These are phyloP conservation scores for Neolamprologus cancellatus DNA, from an alignment of 2,113 vertebrate species.

Conservation along the genomic window DNA sequence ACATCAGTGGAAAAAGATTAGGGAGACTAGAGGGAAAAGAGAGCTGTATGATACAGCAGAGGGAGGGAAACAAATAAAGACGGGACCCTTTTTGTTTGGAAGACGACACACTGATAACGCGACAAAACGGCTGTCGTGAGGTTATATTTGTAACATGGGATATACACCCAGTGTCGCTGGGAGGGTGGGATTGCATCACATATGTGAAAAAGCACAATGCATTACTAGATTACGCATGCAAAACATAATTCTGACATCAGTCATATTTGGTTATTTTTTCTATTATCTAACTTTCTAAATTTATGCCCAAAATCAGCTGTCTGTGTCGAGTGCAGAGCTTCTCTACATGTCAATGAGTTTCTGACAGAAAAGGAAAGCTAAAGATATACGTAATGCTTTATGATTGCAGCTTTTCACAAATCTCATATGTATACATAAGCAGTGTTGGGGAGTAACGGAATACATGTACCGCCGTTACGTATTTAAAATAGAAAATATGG, in stretches of 20 bases:
- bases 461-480: no score
- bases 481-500: no score
- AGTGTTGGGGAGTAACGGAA: no score
- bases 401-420: background rate
- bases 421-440: background rate
- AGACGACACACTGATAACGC: background rate
- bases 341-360: background rate
- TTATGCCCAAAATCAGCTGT: background rate
- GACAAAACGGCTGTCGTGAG: background rate
- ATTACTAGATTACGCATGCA: no score
- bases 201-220: background rate
- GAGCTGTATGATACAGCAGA: background rate
- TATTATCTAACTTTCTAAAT: accelerated
- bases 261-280: background rate
- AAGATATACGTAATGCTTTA: background rate
- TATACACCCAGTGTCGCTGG: background rate
- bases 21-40: background rate
- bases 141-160: background rate
- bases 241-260: background rate
- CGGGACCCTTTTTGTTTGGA: background rate
- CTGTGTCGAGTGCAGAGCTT: background rate
- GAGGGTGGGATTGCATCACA: background rate
- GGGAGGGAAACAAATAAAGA: background rate
- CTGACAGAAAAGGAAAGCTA: background rate
- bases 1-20: background rate